These are phyloP conservation scores for Heliconius hewitsoni DNA, from an alignment of 1,140 invertebrate genomes.

Conservation along the genomic window DNA sequence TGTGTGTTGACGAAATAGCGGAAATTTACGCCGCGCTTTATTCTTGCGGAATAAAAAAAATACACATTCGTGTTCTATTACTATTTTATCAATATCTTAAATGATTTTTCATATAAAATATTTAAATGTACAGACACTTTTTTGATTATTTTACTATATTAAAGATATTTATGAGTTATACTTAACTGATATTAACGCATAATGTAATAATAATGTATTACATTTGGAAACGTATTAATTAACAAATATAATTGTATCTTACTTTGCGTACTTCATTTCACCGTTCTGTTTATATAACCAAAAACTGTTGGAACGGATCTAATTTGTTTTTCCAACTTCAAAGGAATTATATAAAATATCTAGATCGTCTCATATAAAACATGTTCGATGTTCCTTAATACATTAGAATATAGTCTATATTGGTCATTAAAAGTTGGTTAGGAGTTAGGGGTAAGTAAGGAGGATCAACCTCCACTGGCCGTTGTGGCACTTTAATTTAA, in stretches of 20 bases:
- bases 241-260: constrained; percentile 2
- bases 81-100: too few species aligned
- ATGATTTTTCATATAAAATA: too few species aligned
- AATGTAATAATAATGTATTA: not conserved
- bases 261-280: not conserved
- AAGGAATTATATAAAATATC: constrained; percentile 15
- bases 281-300: constrained; percentile 21
- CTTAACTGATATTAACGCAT: not conserved
- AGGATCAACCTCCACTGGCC: constrained; percentile 4
- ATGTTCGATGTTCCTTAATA: not conserved
- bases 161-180: not conserved
- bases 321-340: constrained; percentile 37
- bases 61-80: too few species aligned
- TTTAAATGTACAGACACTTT: too few species aligned
- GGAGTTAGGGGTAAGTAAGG: not conserved
- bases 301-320: constrained; percentile 24
- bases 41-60: too few species aligned
- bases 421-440: not conserved
- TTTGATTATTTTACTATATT: too few species aligned
- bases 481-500: constrained; percentile 23
- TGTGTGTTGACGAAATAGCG: too few species aligned
- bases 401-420: constrained; percentile 10
- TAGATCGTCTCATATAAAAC: constrained; percentile 10
- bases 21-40: too few species aligned
- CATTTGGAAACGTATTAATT: not conserved